These are phyloP conservation scores for Bombus haemorrhoidalis DNA, from an alignment of 1,140 invertebrate genomes.

Conservation along the genomic window DNA sequence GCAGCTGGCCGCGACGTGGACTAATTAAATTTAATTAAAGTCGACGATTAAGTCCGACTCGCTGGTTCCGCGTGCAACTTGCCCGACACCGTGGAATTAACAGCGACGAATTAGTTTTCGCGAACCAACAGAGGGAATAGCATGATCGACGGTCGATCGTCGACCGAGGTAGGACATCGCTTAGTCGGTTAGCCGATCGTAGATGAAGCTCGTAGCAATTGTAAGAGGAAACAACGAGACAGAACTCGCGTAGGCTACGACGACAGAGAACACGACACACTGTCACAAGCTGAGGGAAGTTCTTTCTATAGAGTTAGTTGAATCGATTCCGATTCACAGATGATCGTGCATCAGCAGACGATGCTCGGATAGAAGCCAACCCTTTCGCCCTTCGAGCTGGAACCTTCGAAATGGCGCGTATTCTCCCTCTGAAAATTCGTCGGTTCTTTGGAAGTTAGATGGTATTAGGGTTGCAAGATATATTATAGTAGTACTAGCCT, in stretches of 20 bases:
- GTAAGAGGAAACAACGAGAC: background rate
- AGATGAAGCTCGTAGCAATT: background rate
- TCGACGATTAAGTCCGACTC: constrained; percentile 13
- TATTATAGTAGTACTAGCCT: background rate
- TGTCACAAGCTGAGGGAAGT: background rate
- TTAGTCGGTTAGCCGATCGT: background rate
- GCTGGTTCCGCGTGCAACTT: background rate
- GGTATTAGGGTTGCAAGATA: background rate
- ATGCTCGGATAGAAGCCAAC: constrained; percentile 1
- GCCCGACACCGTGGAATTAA: background rate
- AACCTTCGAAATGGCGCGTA: background rate
- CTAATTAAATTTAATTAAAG: constrained; percentile 42
- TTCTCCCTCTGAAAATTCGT: background rate
- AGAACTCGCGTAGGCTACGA: background rate
- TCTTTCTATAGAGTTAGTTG: background rate
- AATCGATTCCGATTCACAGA: too few species aligned
- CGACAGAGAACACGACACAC: constrained; percentile 28
- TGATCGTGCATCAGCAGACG: constrained; percentile 7
- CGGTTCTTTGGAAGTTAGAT: background rate
- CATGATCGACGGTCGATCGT: constrained; percentile 12
- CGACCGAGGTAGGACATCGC: background rate
- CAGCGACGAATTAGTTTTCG: background rate
- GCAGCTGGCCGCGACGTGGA: background rate
- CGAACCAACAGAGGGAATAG: background rate
- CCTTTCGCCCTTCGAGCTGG: background rate